phyloP scores from a whole-genome alignment of 2,797 vertebrate species.

The Sarcophilus harrisii region DNA sequence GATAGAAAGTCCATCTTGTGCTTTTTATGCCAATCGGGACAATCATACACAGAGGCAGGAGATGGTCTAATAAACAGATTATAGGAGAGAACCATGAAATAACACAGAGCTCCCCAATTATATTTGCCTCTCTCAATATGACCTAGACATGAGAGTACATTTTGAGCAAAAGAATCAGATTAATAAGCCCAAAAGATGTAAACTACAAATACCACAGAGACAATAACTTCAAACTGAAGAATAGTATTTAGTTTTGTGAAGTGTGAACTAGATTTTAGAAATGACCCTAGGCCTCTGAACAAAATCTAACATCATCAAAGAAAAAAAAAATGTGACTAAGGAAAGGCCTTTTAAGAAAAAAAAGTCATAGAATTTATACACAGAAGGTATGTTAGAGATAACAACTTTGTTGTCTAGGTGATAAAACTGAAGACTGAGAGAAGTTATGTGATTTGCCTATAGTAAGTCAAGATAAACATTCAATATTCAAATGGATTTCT shows the following conservation, averaged over 20 bases:
- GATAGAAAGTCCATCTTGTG: not conserved
- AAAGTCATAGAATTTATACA: not conserved
- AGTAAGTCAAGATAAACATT: not conserved
- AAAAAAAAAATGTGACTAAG: not conserved
- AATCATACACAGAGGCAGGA: constrained; percentile 7
- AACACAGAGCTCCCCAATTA: not conserved
- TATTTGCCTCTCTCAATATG: not conserved
- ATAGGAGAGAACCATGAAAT: not conserved
- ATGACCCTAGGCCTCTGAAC: not conserved
- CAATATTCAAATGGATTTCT: not conserved
- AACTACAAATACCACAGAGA: not conserved
- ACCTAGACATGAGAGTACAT: not conserved
- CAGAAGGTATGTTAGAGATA: not conserved
- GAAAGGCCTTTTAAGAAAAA: not conserved
- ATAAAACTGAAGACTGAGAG: not conserved
- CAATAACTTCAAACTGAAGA: constrained; percentile 15
- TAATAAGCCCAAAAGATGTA: not conserved
- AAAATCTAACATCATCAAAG: not conserved
- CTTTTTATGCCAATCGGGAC: constrained; percentile 16
- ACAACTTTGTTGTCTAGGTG: not conserved
- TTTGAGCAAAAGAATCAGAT: constrained; percentile 10
- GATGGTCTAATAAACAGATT: not conserved
- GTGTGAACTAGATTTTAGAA: not conserved
- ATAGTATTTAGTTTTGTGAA: not conserved
- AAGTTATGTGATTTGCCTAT: not conserved